These are phyloP conservation scores for Halictus ligatus DNA, from an alignment of 2,888 invertebrate species.

Conservation along the genomic window DNA sequence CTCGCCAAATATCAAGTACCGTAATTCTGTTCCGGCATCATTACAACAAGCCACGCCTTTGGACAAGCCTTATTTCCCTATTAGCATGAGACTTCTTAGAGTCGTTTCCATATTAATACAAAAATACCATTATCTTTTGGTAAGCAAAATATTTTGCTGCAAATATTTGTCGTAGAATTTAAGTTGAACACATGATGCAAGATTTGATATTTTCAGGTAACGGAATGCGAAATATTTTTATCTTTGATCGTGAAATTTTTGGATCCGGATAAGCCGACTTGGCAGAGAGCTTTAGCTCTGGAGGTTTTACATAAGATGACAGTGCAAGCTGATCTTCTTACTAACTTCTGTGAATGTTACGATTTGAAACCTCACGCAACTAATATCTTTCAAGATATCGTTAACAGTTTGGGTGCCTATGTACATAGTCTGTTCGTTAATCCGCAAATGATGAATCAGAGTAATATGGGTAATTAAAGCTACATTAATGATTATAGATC, in stretches of 20 bases:
- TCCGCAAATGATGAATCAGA: constrained; percentile 88
- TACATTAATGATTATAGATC: background rate
- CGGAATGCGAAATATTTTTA: constrained; percentile 99
- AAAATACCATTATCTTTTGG: constrained; percentile 95
- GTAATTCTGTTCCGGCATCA: constrained; percentile 87
- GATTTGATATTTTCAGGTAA: constrained; percentile 87
- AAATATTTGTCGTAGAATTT: background rate
- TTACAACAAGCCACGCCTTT: constrained; percentile 88
- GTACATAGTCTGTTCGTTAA: constrained; percentile 96
- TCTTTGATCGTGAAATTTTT: constrained; percentile 98
- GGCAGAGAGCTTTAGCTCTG: constrained; percentile 97
- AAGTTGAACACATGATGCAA: background rate
- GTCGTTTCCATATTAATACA: constrained; percentile 97
- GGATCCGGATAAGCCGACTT: constrained; percentile 97
- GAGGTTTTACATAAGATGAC: constrained; percentile 98
- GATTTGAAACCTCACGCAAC: constrained; percentile 97
- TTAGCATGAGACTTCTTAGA: constrained; percentile 96
- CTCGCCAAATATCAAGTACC: constrained; percentile 99
- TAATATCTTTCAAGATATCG: constrained; percentile 97
- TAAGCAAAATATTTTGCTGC: constrained; percentile 84
- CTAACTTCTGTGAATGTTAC: constrained; percentile 97
- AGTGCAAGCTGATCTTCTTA: constrained; percentile 93
- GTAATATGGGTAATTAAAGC: constrained; percentile 76
- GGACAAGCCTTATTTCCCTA: constrained; percentile 98
- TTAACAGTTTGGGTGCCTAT: constrained; percentile 96